Percentiles rank a stretch among this genome's conserved stretches.
These are phyloP conservation scores for Styela plicata DNA, from an alignment of 23 tunicate genomes.

Conservation along the genomic window DNA sequence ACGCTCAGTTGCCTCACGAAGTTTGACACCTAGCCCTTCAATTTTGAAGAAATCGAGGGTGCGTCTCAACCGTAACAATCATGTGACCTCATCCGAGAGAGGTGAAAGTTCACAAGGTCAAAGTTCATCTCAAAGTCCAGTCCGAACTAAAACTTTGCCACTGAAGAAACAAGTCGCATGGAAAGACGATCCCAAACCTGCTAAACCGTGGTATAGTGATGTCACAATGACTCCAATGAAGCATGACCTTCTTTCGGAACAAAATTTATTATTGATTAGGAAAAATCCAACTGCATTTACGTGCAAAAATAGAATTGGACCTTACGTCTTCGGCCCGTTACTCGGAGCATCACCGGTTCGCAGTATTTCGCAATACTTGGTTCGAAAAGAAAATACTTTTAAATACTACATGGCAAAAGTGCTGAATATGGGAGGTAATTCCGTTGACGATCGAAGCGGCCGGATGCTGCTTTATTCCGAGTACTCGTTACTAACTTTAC, in stretches of 20 bases:
- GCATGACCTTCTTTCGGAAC: slow-evolving; percentile 4
- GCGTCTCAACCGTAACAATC: neutral
- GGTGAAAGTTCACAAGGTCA: neutral
- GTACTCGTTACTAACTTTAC: slow-evolving; percentile 55
- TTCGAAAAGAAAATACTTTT: slow-evolving; percentile 46
- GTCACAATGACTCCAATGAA: slow-evolving; percentile 11
- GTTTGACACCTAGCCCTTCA: slow-evolving; percentile 5
- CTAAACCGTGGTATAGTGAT: neutral
- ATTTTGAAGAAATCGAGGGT: slow-evolving; percentile 12
- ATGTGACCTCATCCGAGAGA: neutral
- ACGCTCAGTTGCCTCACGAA: neutral
- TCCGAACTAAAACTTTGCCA: slow-evolving; percentile 17
- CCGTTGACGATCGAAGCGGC: slow-evolving; percentile 51
- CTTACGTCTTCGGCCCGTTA: slow-evolving; percentile 52
- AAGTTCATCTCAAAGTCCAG: neutral
- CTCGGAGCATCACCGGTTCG: slow-evolving; percentile 63
- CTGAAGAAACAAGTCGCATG: slow-evolving; percentile 68
- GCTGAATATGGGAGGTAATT: slow-evolving; percentile 33
- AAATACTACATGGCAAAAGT: slow-evolving; percentile 86
- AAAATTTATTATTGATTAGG: slow-evolving; percentile 20
- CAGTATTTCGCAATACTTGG: slow-evolving; percentile 70
- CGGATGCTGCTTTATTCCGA: slow-evolving; percentile 79
- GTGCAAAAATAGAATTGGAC: slow-evolving; percentile 43
- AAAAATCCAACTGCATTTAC: slow-evolving; percentile 31
- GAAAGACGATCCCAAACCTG: slow-evolving; percentile 37